Evolutionary conservation across 2,888 invertebrate species (phyloP).

Genomic region (Drosophila mettleri): DNA sequence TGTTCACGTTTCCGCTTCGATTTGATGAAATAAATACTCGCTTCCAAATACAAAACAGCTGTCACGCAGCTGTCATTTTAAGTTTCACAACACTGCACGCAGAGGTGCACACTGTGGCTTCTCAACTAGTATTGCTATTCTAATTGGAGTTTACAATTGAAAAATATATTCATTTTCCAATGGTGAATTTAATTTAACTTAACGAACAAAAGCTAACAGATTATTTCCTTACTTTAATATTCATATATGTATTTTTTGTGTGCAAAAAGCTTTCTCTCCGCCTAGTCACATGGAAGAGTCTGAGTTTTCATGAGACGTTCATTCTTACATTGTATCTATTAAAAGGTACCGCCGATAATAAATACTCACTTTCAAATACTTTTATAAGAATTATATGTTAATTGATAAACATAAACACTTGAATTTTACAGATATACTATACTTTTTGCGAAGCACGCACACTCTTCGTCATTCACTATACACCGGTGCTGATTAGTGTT

Average conservation of each 20-base stretch:
- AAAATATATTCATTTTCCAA: neutral
- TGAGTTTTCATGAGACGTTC: constrained; percentile 8
- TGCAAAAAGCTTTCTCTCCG: neutral
- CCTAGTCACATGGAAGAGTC: constrained; percentile 38
- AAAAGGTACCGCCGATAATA: neutral
- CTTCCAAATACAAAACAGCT: constrained; percentile 65
- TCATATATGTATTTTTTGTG: neutral
- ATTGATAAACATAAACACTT: constrained; percentile 29
- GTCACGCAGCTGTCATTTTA: constrained; percentile 32
- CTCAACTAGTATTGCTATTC: neutral
- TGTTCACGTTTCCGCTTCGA: constrained; percentile 40
- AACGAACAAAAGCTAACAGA: neutral
- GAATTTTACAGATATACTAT: constrained; percentile 13
- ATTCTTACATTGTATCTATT: neutral
- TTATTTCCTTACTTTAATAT: neutral
- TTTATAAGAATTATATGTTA: neutral
- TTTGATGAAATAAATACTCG: constrained; percentile 28
- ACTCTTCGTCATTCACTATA: constrained; percentile 30
- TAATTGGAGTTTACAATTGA: neutral
- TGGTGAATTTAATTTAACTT: neutral
- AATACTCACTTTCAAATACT: neutral
- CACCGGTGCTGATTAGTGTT: constrained; percentile 56
- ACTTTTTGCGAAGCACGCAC: constrained; percentile 39
- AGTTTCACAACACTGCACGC: constrained; percentile 31
- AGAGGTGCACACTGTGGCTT: constrained; percentile 22